phyloP scores from a whole-genome alignment of 2,797 vertebrate species.

The Eurystomus glaucurus region DNA sequence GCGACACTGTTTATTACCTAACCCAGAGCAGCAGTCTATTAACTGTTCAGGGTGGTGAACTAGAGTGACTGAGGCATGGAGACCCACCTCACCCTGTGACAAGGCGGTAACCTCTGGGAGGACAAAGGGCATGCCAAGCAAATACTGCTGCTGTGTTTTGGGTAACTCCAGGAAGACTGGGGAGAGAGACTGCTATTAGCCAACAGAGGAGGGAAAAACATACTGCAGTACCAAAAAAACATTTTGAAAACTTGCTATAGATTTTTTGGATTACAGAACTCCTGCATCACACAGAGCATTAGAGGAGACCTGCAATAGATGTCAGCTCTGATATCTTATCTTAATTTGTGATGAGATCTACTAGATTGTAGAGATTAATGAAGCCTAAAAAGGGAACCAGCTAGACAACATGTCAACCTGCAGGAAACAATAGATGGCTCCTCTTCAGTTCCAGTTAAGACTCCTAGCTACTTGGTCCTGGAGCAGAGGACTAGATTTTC shows the following conservation, averaged over 20 bases:
- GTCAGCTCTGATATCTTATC: neutral
- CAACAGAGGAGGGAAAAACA: neutral
- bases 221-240: neutral
- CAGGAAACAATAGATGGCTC: neutral
- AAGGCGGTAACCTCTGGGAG: neutral
- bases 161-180: neutral
- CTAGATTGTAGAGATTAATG: neutral
- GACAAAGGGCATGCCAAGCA: neutral
- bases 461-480: neutral
- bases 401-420: neutral
- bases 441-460: neutral
- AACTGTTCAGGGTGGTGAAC: neutral
- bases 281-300: neutral
- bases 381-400: neutral
- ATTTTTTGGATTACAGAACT: neutral
- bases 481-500: neutral
- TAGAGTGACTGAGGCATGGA: neutral
- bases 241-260: neutral
- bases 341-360: neutral
- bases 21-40: neutral
- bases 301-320: neutral
- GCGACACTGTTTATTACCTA: neutral
- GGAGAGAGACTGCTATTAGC: neutral
- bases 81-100: neutral
- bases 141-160: neutral